phyloP scores from a whole-genome alignment of 2,888 invertebrate species.

The Iphiclides podalirius region DNA sequence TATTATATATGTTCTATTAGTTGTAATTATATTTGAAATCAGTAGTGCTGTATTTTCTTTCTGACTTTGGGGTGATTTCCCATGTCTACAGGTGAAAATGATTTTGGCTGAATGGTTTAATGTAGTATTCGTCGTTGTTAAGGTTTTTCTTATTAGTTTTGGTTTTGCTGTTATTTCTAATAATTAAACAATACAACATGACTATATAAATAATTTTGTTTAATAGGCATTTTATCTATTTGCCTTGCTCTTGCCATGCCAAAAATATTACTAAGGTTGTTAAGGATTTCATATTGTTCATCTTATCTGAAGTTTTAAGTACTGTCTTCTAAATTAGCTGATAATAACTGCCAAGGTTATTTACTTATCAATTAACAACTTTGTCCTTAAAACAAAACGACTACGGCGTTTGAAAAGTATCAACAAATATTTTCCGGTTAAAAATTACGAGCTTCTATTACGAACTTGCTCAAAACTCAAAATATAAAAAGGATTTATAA shows the following conservation, averaged over 20 bases:
- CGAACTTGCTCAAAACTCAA: too few relatives aligned
- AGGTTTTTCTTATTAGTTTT: too few relatives aligned
- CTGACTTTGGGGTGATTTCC: background rate
- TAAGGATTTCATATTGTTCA: constrained; percentile 12
- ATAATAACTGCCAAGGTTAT: constrained; percentile 18
- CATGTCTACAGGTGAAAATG: background rate
- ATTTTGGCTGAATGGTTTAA: background rate
- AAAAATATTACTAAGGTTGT: background rate
- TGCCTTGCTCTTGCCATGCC: too few relatives aligned
- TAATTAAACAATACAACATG: background rate
- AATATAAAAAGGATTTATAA: too few relatives aligned
- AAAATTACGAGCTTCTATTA: too few relatives aligned
- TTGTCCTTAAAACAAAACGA: background rate
- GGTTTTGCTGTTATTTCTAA: too few relatives aligned
- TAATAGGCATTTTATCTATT: too few relatives aligned
- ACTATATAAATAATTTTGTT: too few relatives aligned
- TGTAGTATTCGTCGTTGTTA: too few relatives aligned
- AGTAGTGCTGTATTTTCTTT: background rate
- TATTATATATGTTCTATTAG: background rate
- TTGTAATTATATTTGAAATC: too few relatives aligned
- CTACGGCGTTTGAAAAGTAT: background rate
- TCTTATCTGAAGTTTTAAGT: constrained; percentile 22
- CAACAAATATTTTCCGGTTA: too few relatives aligned
- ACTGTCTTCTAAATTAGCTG: constrained; percentile 16
- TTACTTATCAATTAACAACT: background rate